phyloP scores from a whole-genome alignment of 2,113 vertebrate species.

The Pipra filicauda region DNA sequence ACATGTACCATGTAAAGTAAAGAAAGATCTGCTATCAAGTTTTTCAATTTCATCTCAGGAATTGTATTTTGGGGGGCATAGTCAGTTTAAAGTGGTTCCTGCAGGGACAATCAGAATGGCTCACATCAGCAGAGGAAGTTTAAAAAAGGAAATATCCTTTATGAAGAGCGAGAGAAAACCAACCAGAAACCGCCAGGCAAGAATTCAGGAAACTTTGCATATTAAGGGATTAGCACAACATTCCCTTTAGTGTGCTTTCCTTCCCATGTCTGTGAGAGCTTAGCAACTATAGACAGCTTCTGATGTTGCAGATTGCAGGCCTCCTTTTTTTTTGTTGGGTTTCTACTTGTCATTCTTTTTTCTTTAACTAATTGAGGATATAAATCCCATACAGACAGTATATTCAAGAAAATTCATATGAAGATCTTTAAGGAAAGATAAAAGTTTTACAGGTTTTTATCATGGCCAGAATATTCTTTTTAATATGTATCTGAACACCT shows the following conservation, averaged over 20 bases:
- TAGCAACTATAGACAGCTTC: not conserved
- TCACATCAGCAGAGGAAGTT: not conserved
- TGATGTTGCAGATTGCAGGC: not conserved
- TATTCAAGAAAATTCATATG: not conserved
- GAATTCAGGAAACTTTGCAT: not conserved
- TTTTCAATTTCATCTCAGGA: not conserved
- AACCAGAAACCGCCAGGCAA: not conserved
- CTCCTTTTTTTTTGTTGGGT: not conserved
- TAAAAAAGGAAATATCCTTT: not conserved
- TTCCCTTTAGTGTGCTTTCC: not conserved
- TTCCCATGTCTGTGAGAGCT: not conserved
- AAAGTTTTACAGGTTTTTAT: not conserved
- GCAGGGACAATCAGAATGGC: not conserved
- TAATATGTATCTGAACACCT: not conserved
- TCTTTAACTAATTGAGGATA: not conserved
- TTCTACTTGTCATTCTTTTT: fast-evolving
- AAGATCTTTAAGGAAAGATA: not conserved
- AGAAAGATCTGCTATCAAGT: not conserved
- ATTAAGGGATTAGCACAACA: not conserved
- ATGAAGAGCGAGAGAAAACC: not conserved
- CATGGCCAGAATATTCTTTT: not conserved
- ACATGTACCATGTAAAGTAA: not conserved
- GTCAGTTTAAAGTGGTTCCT: not conserved
- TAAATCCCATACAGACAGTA: not conserved
- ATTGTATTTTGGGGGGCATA: not conserved